phyloP scores from a whole-genome alignment of 2,888 invertebrate genomes.

The Cerceris ruficornis region DNA sequence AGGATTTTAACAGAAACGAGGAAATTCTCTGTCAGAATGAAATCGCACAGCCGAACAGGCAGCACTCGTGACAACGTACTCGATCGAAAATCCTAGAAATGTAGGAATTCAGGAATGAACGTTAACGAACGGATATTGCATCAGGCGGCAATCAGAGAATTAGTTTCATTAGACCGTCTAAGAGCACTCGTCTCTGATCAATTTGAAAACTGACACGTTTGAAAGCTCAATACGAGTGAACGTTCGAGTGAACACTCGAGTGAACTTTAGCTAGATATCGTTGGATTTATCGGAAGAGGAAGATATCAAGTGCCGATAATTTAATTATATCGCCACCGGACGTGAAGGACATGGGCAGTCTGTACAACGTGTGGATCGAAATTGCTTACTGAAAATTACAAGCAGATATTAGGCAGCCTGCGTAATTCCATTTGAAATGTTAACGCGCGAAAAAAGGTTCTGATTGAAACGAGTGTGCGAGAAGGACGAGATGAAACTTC shows the following conservation, averaged over 20 bases:
- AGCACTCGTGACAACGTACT: conserved; percentile 39
- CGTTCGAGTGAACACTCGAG: conserved; percentile 35
- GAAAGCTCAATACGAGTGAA: conserved; percentile 36
- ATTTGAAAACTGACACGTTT: conserved; percentile 65
- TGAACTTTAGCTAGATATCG: conserved; percentile 39
- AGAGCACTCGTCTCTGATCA: conserved; percentile 58
- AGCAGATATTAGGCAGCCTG: conserved; percentile 10
- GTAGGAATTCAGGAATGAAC: conserved; percentile 59
- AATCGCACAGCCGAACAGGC: conserved; percentile 48
- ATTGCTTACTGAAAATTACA: conserved; percentile 24
- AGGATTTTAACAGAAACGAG: conserved; percentile 14
- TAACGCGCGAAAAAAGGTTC: neutral
- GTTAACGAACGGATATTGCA: conserved; percentile 69
- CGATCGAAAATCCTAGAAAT: conserved; percentile 53
- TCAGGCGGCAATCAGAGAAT: conserved; percentile 66
- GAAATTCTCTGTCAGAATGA: conserved; percentile 29
- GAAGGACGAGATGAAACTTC: no score
- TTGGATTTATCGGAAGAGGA: conserved; percentile 44
- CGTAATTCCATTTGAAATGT: conserved; percentile 14
- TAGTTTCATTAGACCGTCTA: conserved; percentile 64
- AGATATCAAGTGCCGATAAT: conserved; percentile 60
- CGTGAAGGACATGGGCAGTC: conserved; percentile 28
- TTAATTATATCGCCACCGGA: conserved; percentile 53
- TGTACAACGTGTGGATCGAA: conserved; percentile 25
- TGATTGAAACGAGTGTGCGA: neutral